Percentiles rank a stretch among this genome's conserved stretches.
Evolutionary conservation across 2,113 vertebrate genomes (phyloP).

Genomic region (Sterrhoptilus dennistouni): DNA sequence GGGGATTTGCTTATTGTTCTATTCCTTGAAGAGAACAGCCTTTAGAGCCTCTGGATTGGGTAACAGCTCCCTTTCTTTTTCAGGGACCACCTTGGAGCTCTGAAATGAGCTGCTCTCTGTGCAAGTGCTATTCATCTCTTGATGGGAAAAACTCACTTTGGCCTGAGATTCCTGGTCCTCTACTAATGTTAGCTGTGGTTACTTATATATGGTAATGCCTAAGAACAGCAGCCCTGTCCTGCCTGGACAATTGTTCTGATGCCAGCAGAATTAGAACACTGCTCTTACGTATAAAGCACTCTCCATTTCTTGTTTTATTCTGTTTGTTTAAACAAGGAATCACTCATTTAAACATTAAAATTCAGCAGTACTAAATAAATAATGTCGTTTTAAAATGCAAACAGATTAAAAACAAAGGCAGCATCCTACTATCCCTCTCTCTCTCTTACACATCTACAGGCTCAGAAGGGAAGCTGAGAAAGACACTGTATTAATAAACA

Average conservation of each 20-base stretch:
- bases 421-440: not conserved
- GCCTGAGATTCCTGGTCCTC: not conserved
- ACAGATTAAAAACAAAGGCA: conserved; percentile 34
- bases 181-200: not conserved
- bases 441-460: not conserved
- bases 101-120: not conserved
- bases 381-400: not conserved
- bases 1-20: not conserved
- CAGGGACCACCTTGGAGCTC: not conserved
- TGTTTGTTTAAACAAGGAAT: conserved; percentile 26
- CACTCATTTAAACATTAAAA: conserved; percentile 17
- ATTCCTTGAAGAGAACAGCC: not conserved
- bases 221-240: not conserved
- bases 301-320: not conserved
- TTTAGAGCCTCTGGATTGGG: not conserved
- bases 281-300: not conserved
- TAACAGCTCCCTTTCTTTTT: not conserved
- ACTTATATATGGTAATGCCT: not conserved
- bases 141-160: not conserved
- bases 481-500: conserved; percentile 42
- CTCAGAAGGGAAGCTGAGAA: conserved; percentile 6
- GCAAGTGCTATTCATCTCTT: not conserved
- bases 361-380: conserved; percentile 22
- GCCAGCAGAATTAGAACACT: not conserved
- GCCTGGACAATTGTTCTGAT: not conserved